Conservation (phyloP, 2,888 invertebrate species). For the Cephus runcator region DNA sequence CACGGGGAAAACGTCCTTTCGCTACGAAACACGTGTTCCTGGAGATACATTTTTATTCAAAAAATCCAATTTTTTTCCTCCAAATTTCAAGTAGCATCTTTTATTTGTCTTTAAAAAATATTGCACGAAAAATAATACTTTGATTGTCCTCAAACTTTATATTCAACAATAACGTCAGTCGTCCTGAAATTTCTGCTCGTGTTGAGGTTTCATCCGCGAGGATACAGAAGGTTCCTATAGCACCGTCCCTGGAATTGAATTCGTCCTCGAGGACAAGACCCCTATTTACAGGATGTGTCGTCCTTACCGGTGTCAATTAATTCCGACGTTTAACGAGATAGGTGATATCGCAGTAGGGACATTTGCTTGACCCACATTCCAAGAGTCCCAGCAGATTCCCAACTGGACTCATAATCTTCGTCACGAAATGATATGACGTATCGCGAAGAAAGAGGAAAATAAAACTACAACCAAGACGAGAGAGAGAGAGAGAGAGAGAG, state of each 20-base stretch:
- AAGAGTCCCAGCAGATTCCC: not conserved
- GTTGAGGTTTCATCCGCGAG: not conserved
- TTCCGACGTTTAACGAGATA: not conserved
- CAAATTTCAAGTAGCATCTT: not conserved
- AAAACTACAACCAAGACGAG: not conserved
- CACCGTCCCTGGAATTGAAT: not conserved
- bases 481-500: not conserved
- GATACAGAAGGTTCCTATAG: not conserved
- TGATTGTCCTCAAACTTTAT: not conserved
- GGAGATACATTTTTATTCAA: not conserved
- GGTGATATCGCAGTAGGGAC: not conserved
- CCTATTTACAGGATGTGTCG: not conserved
- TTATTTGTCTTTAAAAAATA: not conserved
- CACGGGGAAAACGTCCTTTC: not conserved
- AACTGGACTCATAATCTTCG: slow-evolving; percentile 6
- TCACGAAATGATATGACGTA: not conserved
- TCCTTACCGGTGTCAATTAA: not conserved
- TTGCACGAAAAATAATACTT: not conserved
- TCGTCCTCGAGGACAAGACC: not conserved
- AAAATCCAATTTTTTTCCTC: not conserved
- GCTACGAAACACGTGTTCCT: not conserved
- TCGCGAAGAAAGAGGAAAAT: not conserved
- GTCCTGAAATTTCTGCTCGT: not conserved
- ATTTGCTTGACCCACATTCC: not conserved
- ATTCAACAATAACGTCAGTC: not conserved